Percentiles rank a stretch among this genome's conserved stretches.
Conservation (phyloP, 2,797 vertebrate genomes). For the Natrix natrix region DNA sequence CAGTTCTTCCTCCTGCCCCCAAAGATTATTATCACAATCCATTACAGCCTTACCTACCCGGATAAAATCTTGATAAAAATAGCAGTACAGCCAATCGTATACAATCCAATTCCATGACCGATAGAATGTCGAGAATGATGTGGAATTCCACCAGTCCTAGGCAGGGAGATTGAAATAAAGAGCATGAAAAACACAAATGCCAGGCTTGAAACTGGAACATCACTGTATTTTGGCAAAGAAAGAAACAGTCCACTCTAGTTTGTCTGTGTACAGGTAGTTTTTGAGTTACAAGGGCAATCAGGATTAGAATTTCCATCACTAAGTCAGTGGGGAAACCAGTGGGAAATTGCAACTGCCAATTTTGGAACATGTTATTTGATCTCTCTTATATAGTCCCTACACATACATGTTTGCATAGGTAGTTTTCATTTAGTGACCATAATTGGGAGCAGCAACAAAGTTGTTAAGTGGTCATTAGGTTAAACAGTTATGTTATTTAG, state of each 20-base stretch:
- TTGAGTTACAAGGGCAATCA: neutral
- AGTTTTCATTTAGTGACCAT: neutral
- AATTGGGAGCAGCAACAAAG: neutral
- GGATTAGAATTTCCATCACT: neutral
- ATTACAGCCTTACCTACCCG: slow-evolving; percentile 67
- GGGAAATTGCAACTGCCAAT: neutral
- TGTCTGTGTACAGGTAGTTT: neutral
- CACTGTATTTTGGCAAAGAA: neutral
- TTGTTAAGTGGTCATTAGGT: neutral
- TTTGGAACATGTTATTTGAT: neutral
- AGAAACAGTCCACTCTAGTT: neutral
- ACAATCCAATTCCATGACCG: slow-evolving; percentile 89
- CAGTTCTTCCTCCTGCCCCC: neutral
- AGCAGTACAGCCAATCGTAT: slow-evolving; percentile 88
- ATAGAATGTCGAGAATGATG: slow-evolving; percentile 86
- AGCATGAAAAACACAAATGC: neutral
- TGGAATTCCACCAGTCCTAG: slow-evolving; percentile 94
- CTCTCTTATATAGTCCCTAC: neutral
- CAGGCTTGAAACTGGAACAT: neutral
- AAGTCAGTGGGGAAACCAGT: neutral
- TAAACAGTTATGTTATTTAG: neutral
- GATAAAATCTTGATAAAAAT: slow-evolving; percentile 84
- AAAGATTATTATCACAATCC: neutral
- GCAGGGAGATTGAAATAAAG: slow-evolving; percentile 32
- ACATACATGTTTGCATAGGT: neutral